phyloP scores from a whole-genome alignment of 2,797 vertebrate genomes.

The Leucoraja ocellata region DNA sequence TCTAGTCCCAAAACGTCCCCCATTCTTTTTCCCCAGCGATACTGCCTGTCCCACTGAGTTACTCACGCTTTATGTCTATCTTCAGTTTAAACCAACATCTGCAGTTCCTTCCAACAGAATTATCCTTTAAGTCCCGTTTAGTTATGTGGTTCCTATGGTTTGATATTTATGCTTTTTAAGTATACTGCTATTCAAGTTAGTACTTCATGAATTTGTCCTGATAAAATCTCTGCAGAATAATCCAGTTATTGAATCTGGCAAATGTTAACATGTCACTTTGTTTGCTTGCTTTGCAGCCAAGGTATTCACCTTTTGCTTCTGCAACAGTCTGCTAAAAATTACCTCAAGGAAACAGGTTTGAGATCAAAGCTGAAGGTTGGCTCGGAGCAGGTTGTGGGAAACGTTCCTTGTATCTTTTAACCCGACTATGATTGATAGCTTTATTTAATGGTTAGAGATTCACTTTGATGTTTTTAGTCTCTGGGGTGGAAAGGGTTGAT shows the following conservation, averaged over 20 bases:
- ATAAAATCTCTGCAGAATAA: constrained; percentile 12
- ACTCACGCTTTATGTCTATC: no score
- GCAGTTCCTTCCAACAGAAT: background rate
- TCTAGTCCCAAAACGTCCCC: no score
- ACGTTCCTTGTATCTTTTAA: constrained; percentile 25
- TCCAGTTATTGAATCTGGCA: constrained; percentile 11
- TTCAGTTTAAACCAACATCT: no score
- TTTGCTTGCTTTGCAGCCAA: constrained; percentile 14
- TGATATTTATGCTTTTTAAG: background rate
- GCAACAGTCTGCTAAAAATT: constrained; percentile 22
- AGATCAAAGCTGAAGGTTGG: constrained; percentile 20
- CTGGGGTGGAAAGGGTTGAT: background rate
- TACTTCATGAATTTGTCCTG: background rate
- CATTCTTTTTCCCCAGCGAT: no score
- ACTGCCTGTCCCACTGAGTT: no score
- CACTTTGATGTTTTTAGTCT: constrained; percentile 9
- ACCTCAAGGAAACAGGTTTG: constrained; percentile 21
- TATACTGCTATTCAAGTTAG: background rate
- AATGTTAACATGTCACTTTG: constrained; percentile 12
- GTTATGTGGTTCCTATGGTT: background rate
- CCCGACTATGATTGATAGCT: background rate
- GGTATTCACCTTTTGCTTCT: constrained; percentile 4
- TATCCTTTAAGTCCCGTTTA: background rate
- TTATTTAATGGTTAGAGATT: constrained; percentile 26
- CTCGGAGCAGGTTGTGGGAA: constrained; percentile 21